A percentile compares a stretch with the other conserved stretches of the same genome.
Evolutionary conservation across 1,140 invertebrate genomes (phyloP).

Genomic region (Vollenhovia emeryi): DNA sequence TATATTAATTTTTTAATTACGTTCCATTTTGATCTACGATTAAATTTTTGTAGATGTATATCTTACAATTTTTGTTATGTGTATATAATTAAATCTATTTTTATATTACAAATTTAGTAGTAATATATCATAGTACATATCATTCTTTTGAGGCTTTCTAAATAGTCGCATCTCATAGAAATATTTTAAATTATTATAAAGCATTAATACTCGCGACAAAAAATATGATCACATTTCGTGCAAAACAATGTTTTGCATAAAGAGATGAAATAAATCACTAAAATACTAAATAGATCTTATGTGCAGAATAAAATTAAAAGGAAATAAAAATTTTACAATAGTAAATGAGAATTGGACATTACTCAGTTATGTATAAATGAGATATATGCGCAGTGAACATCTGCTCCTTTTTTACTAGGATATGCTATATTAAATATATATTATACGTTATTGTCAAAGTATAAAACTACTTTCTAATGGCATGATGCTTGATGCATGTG

Average conservation of each 20-base stretch:
- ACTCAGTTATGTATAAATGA: constrained; percentile 50
- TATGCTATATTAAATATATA: constrained; percentile 65
- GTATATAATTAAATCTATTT: constrained; percentile 19
- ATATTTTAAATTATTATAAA: constrained; percentile 52
- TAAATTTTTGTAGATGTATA: constrained; percentile 1
- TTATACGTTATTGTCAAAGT: constrained; percentile 77
- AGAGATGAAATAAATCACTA: constrained; percentile 35
- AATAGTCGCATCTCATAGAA: background rate
- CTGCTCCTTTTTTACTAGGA: constrained; percentile 43
- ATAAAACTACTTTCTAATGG: constrained; percentile 73
- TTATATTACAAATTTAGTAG: constrained; percentile 32
- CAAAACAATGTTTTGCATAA: constrained; percentile 21
- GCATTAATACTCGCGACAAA: constrained; percentile 15
- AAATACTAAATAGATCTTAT: constrained; percentile 28
- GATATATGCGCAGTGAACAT: constrained; percentile 61
- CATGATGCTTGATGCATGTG: constrained; percentile 63
- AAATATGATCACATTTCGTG: constrained; percentile 41
- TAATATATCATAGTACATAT: constrained; percentile 22
- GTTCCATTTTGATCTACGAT: constrained; percentile 21
- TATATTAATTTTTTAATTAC: constrained; percentile 22
- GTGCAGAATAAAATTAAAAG: background rate
- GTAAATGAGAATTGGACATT: constrained; percentile 25
- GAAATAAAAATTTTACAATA: constrained; percentile 20
- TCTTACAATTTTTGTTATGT: constrained; percentile 25
- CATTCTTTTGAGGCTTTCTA: background rate